Evolutionary conservation across 2,797 vertebrate genomes (phyloP).

Genomic region (Takifugu ocellatus): DNA sequence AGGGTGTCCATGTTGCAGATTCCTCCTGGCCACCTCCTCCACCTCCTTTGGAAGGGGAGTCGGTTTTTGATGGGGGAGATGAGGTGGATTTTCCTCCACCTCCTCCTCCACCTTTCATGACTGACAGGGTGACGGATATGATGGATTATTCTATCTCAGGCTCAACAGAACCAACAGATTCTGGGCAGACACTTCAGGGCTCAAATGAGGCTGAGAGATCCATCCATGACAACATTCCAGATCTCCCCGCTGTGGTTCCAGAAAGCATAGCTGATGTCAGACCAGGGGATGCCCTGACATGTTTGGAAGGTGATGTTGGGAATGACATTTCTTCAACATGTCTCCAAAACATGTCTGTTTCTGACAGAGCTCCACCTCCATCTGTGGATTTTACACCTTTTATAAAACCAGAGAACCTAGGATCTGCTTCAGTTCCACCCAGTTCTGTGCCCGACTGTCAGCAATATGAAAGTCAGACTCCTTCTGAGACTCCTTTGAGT

Average conservation of each 20-base stretch:
- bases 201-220: slow-evolving; percentile 6
- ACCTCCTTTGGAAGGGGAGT: slow-evolving; percentile 81
- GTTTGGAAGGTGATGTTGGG: slow-evolving; percentile 13
- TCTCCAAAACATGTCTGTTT: slow-evolving; percentile 8
- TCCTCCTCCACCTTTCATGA: slow-evolving; percentile 69
- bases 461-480: slow-evolving; percentile 37
- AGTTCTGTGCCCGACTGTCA: slow-evolving; percentile 26
- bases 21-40: slow-evolving; percentile 89
- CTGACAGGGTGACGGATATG: slow-evolving; percentile 43
- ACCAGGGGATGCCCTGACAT: neutral
- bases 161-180: slow-evolving; percentile 8
- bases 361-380: slow-evolving; percentile 23
- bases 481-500: slow-evolving; percentile 18
- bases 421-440: slow-evolving; percentile 5
- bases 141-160: slow-evolving; percentile 24
- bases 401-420: slow-evolving; percentile 26
- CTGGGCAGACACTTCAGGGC: slow-evolving; percentile 6
- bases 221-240: slow-evolving; percentile 12
- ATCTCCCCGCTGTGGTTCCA: slow-evolving; percentile 6
- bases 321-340: slow-evolving; percentile 18
- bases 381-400: slow-evolving; percentile 13
- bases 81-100: slow-evolving; percentile 83
- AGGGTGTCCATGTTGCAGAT: slow-evolving; percentile 55
- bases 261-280: slow-evolving; percentile 13
- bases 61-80: slow-evolving; percentile 85